Evolutionary conservation across 1,140 invertebrate genomes (phyloP).

Genomic region (Pseudomyrmex sp.): DNA sequence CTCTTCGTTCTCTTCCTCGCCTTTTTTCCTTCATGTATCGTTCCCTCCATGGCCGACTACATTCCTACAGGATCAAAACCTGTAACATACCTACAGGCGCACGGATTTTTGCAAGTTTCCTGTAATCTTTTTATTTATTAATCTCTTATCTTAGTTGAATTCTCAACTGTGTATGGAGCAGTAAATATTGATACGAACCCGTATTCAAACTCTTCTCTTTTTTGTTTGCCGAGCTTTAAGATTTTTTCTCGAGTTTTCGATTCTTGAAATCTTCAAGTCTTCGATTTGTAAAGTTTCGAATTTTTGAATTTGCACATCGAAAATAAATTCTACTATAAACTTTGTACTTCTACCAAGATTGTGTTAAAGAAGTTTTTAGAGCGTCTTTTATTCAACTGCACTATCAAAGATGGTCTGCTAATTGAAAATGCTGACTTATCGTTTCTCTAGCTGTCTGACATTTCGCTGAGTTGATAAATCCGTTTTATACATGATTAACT

Average conservation of each 20-base stretch:
- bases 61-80: conserved; percentile 73
- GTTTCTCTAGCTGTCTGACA: not conserved
- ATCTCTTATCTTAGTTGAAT: not conserved
- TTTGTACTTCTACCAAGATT: not conserved
- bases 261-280: not conserved
- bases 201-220: too few relatives aligned
- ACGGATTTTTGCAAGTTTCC: not conserved
- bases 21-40: conserved; percentile 65
- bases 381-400: not conserved
- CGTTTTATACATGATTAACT: conserved; percentile 1
- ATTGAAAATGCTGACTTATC: conserved; percentile 8
- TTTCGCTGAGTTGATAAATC: not conserved
- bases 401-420: not conserved
- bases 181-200: too few relatives aligned
- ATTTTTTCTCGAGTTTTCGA: not conserved
- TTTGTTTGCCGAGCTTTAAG: too few relatives aligned
- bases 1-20: conserved; percentile 27
- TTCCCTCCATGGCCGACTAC: conserved; percentile 74
- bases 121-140: not conserved
- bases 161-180: not conserved
- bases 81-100: conserved; percentile 49
- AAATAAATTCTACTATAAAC: not conserved
- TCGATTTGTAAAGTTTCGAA: not conserved
- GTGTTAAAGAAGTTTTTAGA: not conserved
- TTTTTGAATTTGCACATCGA: not conserved